Evolutionary conservation across 2,888 invertebrate genomes (phyloP), one percentile per base, ranked within the genome.

Genomic region (Ptilodon capucinus): DNA sequence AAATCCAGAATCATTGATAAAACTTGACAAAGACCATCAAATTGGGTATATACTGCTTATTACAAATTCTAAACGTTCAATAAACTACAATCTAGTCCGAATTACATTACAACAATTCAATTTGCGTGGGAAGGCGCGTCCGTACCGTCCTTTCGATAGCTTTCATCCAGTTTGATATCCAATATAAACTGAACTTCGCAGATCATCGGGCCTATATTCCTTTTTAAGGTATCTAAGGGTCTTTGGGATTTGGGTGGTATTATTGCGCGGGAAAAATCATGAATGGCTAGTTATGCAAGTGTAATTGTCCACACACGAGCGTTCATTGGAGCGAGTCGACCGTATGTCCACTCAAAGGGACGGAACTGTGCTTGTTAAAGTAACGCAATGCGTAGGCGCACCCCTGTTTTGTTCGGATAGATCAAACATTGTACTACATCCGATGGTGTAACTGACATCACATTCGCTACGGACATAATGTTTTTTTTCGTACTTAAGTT

Each of bases 361-460:
- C 88, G 88, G 88, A 88, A 86, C 84, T 88, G 64, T 76, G 88
- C 73, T 64, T 84, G 82, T 86, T 84, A 81, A 68, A 68, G 71
- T 76, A 79, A 81, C 81, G 81, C 80, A 82, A 81, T 83, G 84
- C 83, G 84, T 80, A 71, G 86, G 76, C 84, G 81, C 86, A 85
- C 82, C 86, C 79, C 72, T 69, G 59, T 66, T 54, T 70, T 71
- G 61, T 74, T 68, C 67, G 66, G 63, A 70, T 70, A 70, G 72
- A 74, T 57, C 68, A 49, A 60, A 70, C 68, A 78, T 80, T 82
- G 76, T 79, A 57, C 50, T 61, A 54, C 68, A 75, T 81, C 81
- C 81, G 78, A 76, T 66, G 57, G 63, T 65, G 59, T 25, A 40
- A 40, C 40, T 25, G 57, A 60, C 61, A 64, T 58, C 41, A 55